These are phyloP conservation scores for Holacanthella duospinosa DNA, from an alignment of 2,888 invertebrate genomes.

Conservation along the genomic window DNA sequence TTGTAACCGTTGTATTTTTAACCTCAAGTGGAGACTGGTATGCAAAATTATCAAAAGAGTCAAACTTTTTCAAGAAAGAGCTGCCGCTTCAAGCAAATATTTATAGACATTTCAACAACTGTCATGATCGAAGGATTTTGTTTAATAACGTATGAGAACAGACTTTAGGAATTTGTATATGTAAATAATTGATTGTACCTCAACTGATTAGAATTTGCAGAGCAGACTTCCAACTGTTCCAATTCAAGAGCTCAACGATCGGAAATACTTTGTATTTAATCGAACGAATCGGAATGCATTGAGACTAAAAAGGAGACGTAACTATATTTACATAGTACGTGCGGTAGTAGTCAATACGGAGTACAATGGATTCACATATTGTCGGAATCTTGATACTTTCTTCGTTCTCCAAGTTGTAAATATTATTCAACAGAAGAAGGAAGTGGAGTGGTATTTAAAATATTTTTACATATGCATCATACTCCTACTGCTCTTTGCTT, in stretches of 20 bases:
- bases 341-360: constrained; percentile 32
- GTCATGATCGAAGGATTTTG: too few relatives aligned
- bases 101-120: constrained; percentile 1
- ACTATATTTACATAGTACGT: constrained; percentile 30
- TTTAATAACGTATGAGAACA: neutral
- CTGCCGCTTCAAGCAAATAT: constrained; percentile 3
- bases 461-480: constrained; percentile 18
- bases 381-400: constrained; percentile 28
- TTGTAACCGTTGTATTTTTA: neutral
- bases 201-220: neutral
- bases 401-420: constrained; percentile 28
- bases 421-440: constrained; percentile 24
- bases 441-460: constrained; percentile 19
- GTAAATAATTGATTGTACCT: neutral
- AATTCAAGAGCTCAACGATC: neutral
- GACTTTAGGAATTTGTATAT: neutral
- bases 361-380: constrained; percentile 30
- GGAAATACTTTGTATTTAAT: constrained; percentile 16
- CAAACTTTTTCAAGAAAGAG: neutral
- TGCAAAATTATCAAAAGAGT: constrained; percentile 8
- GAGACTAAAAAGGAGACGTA: constrained; percentile 24
- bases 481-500: constrained; percentile 12
- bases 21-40: constrained; percentile 22
- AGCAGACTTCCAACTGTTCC: neutral
- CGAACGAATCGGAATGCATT: constrained; percentile 26